Conservation (phyloP, 2,797 vertebrate genomes). For the Gymnothorax reevesii region DNA sequence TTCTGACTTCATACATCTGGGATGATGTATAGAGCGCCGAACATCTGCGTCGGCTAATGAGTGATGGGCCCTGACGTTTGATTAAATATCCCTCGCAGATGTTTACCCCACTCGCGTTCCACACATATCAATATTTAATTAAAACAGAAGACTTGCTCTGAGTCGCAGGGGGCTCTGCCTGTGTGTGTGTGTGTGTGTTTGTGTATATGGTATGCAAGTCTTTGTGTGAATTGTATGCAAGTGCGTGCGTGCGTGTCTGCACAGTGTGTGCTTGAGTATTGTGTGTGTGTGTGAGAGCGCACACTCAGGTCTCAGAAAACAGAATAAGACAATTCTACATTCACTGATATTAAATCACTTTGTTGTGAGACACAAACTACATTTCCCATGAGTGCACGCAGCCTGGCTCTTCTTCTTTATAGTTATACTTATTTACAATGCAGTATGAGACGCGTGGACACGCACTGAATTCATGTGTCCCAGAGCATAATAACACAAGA, state of each 20-base stretch:
- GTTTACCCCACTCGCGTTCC: constrained; percentile 56
- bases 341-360: background rate
- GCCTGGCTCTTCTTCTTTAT: background rate
- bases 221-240: background rate
- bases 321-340: background rate
- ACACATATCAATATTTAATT: constrained; percentile 72
- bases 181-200: background rate
- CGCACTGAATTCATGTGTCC: background rate
- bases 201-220: too few relatives aligned
- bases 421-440: background rate
- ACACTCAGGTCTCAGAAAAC: background rate
- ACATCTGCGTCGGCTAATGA: constrained; percentile 70
- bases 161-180: constrained; percentile 9
- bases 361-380: background rate
- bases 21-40: constrained; percentile 25
- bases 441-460: background rate
- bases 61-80: constrained; percentile 60
- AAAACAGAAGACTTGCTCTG: constrained; percentile 44
- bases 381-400: background rate
- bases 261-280: background rate
- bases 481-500: background rate
- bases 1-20: constrained; percentile 18
- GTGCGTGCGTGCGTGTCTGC: background rate
- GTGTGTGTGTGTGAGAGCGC: background rate
- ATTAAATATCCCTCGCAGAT: constrained; percentile 71